Conservation (phyloP, 2,797 vertebrate genomes). For the Rachycentron canadum region DNA sequence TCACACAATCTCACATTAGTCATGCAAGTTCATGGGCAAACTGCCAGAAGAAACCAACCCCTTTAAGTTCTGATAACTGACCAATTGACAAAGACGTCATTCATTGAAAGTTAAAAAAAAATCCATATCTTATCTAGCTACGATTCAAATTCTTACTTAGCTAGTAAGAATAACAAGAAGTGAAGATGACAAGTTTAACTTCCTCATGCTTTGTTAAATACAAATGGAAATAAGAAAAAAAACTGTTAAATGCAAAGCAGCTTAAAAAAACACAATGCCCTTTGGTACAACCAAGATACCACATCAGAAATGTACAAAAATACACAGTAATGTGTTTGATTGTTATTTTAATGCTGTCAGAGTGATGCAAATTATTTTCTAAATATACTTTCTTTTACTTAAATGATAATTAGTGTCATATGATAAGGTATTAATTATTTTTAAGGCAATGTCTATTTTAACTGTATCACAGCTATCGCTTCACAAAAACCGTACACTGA, state of each 20-base stretch:
- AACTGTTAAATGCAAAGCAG: conserved; percentile 10
- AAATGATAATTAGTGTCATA: neutral
- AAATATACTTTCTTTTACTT: neutral
- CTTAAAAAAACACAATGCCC: conserved; percentile 6
- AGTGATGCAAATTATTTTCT: neutral
- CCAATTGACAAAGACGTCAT: neutral
- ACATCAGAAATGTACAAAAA: conserved; percentile 6
- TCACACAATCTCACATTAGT: conserved; percentile 4
- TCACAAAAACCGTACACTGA: conserved; percentile 16
- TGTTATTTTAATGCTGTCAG: neutral
- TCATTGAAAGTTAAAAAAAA: neutral
- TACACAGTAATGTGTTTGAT: neutral
- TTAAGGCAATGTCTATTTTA: neutral
- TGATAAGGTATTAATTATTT: neutral
- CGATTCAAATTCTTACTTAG: conserved; percentile 19
- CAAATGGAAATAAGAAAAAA: conserved; percentile 30
- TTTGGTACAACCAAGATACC: conserved; percentile 4
- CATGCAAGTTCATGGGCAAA: neutral
- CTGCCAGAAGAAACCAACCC: neutral
- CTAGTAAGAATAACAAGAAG: conserved; percentile 21
- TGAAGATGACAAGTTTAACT: conserved; percentile 40
- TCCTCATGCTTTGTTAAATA: conserved; percentile 39
- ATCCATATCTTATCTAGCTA: neutral
- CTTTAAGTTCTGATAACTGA: conserved; percentile 37
- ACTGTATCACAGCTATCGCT: conserved; percentile 6